Base-by-base conservation (phyloP, 2,113 vertebrate genomes). In the Chlamydotis undulata region DNA sequence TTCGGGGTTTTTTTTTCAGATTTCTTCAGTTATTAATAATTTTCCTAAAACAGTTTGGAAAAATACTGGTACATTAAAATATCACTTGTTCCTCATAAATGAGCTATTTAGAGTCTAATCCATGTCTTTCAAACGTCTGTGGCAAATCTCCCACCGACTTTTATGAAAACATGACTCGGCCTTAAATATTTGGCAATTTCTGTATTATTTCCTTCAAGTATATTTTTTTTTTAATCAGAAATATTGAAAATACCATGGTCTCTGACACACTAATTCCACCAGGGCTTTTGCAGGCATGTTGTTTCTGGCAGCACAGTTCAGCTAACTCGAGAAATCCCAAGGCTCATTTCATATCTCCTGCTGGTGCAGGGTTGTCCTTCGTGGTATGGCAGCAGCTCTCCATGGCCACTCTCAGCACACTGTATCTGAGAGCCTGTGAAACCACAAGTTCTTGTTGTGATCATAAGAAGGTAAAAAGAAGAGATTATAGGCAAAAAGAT, bases 11-110 rank as follows among this genome's bases (percentile, higher is more conserved):
- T 39, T 39, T 39, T 85, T 92, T 91, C 61, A 77, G 12, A 61
- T 96, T 82, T 95, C 64, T 97, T 97, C 43, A 70, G 61, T 93
- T 97, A 95, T 92, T 97, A 97, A 94, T 96, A 96, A 96, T 92
- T 94, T 97, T 97, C 49, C 49, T 94, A 33, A 95, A 95, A 93
- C 71, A 89, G 83, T 92, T 93, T 96, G 79, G 89, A 94, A 91
- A 88, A 96, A 87, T 80, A 86, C 73, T 25, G 61, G 37, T 74
- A 29, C 3, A 2, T 87, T 90, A 90, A 95, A 95, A 94, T 94
- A 96, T 64, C 86, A 71, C 61, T 85, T 84, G 25, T 93, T 91
- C 74, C 69, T 92, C 56, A 87, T 94, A 95, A 93, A 86, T 35
- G 57, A 91, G 33, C 70, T 92, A 31, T 90, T 96, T 83, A 91